Evolutionary conservation across 2,888 invertebrate genomes (phyloP).

Genomic region (Metalampra italica): DNA sequence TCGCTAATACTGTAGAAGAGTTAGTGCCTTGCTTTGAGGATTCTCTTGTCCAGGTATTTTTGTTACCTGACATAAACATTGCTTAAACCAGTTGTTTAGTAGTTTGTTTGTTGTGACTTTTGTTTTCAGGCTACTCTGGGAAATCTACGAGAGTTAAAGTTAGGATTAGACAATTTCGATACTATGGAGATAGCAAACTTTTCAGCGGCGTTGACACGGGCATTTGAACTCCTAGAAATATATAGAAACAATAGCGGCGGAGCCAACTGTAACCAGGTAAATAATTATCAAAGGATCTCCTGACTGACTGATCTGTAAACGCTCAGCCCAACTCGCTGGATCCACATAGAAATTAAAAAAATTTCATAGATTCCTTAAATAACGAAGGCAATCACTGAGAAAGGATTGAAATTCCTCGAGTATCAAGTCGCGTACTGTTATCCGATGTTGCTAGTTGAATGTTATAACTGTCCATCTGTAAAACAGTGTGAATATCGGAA

Average conservation of each 20-base stretch:
- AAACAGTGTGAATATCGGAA: no score
- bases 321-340: no score
- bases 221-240: conserved; percentile 90
- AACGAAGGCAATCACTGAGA: no score
- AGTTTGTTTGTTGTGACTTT: background rate
- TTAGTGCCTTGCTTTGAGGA: conserved; percentile 94
- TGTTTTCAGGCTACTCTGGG: conserved; percentile 87
- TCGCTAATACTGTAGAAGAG: conserved; percentile 88
- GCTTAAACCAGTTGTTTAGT: background rate
- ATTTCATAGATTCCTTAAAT: no score
- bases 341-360: no score
- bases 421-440: no score
- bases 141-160: conserved; percentile 89
- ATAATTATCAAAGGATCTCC: background rate
- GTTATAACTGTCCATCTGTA: no score
- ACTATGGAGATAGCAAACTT: conserved; percentile 97
- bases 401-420: no score
- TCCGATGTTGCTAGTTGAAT: no score
- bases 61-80: background rate
- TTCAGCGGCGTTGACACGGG: conserved; percentile 90
- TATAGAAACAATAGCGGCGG: conserved; percentile 81
- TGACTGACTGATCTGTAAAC: no score
- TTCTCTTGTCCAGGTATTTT: conserved; percentile 89
- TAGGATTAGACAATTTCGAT: conserved; percentile 86
- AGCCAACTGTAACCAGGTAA: conserved; percentile 79